Evolutionary conservation across 2,113 vertebrate genomes (phyloP), one percentile per base, ranked within the genome.

Genomic region (Apteryx owenii): DNA sequence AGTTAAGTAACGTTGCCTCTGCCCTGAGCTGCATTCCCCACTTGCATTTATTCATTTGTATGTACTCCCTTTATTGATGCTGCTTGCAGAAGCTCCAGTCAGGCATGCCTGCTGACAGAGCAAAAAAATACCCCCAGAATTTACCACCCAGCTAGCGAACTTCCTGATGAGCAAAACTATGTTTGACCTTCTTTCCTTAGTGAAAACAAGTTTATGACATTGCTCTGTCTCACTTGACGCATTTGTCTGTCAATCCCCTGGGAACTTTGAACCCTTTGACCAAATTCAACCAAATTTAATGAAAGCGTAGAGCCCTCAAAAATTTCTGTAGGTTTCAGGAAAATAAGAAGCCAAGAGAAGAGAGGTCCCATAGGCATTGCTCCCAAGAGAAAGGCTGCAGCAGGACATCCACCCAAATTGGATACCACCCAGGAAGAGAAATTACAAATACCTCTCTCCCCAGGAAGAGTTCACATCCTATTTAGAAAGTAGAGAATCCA

Each of bases 401-500:
- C 4, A 0, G 95, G 90, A 84, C 79, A 84, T 88, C 88, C 80
- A 93, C 85, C 91, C 94, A 90, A 88, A 94, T 91, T 95, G 96
- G 91, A 75, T 72, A 36, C 79, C 78, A 95, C 69, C 89, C 93
- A 65, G 44, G 72, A 96, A 85, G 80, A 91, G 81, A 95, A 96
- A 91, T 92, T 95, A 85, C 86, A 82, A 90, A 85, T 95, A 81
- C 73, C 54, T 82, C 53, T 87, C 66, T 95, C 91, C 90, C 78
- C 84, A 48, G 90, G 90, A 97, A 97, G 87, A 95, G 70, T 66
- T 97, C 78, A 91, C 84, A 95, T 93, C 81, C 94, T 80, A 75
- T 93, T 96, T 94, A 97, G 95, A 93, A 96, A 96, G 85, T 58
- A 90, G 91, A 83, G 95, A 96, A 95, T 96, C 95, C 88, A 94